phyloP scores from a whole-genome alignment of 2,797 vertebrate genomes.

The Chaenodraco wilsoni region DNA sequence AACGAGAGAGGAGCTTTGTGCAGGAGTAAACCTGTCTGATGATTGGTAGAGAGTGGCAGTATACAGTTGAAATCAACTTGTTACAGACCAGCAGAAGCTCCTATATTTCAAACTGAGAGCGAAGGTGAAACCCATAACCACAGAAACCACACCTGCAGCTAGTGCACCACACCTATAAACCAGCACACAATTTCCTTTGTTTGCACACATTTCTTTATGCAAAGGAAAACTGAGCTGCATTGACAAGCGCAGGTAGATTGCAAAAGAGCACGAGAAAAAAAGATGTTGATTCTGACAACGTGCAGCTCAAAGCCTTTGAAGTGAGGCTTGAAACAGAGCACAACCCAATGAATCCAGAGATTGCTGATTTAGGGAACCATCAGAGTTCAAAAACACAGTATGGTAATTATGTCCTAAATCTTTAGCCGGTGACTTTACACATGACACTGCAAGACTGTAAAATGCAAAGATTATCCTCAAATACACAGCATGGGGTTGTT shows the following conservation, averaged over 20 bases:
- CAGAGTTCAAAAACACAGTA: constrained; percentile 13
- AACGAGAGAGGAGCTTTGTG: constrained; percentile 26
- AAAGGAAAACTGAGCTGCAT: constrained; percentile 38
- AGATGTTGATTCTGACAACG: constrained; percentile 19
- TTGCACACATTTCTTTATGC: constrained; percentile 28
- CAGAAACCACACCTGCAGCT: constrained; percentile 55
- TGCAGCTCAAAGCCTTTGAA: constrained; percentile 57
- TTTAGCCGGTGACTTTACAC: neutral
- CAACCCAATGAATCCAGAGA: constrained; percentile 42
- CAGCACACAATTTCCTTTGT: constrained; percentile 52
- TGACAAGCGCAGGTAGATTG: constrained; percentile 42
- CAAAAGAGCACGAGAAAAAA: constrained; percentile 19
- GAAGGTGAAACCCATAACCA: constrained; percentile 49
- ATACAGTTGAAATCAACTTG: neutral
- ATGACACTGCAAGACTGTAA: neutral
- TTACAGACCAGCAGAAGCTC: neutral
- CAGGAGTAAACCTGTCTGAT: constrained; percentile 27
- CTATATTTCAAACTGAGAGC: constrained; percentile 2
- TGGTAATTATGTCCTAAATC: constrained; percentile 6
- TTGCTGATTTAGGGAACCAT: constrained; percentile 39
- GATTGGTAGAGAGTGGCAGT: constrained; percentile 6
- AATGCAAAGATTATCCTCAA: neutral
- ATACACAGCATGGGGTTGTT: neutral
- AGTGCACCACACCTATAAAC: constrained; percentile 50
- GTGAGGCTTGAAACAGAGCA: constrained; percentile 39